Evolutionary conservation across 2,888 invertebrate genomes (phyloP), one percentile per base, ranked within the genome.

Genomic region (Acleris holmiana): DNA sequence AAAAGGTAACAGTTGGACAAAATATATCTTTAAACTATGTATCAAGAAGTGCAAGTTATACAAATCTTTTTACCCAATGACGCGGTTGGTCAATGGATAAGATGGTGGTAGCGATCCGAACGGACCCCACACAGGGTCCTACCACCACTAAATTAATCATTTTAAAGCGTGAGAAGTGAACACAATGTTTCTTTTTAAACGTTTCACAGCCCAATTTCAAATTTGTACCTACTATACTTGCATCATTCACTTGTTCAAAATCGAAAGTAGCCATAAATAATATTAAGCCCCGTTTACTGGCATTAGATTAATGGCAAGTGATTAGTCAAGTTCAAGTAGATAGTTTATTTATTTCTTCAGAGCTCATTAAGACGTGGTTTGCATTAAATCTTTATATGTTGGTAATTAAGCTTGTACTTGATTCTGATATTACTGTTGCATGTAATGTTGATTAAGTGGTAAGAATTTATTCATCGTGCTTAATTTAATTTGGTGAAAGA

Each of bases 391-490:
- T 63, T 64, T 59, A 59, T 64, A 59, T 21, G 53, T 17, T 58
- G 4, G 53, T 64, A 64, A 64, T 64, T 64, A 64, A 64, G 54
- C 64, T 59, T 64, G 64, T 64, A 59, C 58, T 64, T 48, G 25
- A 58, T 53, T 59, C 49, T 59, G 49, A 59, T 59, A 64, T 29
- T 63, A 63, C 46, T 57, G 50, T 51, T 51, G 56, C 44, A 41
- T 21, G 53, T 58, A 63, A 53, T 46, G 51, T 53, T 58, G 63
- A 63, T 63, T 63, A 63, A 63, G 44, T 40, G 57, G 51, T 40
- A 53, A 57, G 63, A 41, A 15, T 58, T 47, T 63, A 63, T 63
- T 63, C 53, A 63, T 57, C 51, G 47, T 57, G 46, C 25, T 35
- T 63, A 58, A 58, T 63, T 63, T 53, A 57, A 58, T 63, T 58